These are phyloP conservation scores for Nylanderia fulva DNA, from an alignment of 1,140 invertebrate genomes.

Conservation along the genomic window DNA sequence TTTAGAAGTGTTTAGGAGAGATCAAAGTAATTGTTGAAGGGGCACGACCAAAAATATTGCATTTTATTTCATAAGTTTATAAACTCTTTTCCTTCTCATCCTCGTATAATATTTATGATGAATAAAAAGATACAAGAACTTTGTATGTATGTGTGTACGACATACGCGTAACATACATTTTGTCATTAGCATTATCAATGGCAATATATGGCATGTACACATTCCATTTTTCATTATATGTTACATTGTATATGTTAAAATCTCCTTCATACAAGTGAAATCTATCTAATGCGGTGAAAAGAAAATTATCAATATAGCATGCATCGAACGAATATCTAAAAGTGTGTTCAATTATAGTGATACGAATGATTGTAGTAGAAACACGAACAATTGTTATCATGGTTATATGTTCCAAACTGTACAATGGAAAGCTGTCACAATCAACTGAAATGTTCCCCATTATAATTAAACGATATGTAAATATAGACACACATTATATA, in stretches of 20 bases:
- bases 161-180: constrained; percentile 15
- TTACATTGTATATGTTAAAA: constrained; percentile 36
- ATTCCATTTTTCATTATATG: constrained; percentile 56
- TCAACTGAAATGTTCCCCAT: constrained; percentile 64
- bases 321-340: constrained; percentile 49
- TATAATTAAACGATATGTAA: constrained; percentile 67
- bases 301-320: constrained; percentile 45
- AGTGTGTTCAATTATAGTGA: constrained; percentile 60
- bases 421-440: constrained; percentile 70
- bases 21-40: constrained; percentile 12
- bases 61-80: constrained; percentile 47
- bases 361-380: constrained; percentile 39
- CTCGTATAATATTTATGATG: not conserved
- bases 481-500: constrained; percentile 70
- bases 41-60: constrained; percentile 47
- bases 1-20: constrained; percentile 31
- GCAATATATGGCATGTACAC: constrained; percentile 21
- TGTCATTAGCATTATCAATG: constrained; percentile 38
- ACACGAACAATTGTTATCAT: constrained; percentile 38
- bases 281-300: not conserved
- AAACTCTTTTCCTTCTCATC: not conserved
- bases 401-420: constrained; percentile 63
- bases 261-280: constrained; percentile 6
- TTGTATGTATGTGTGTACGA: not conserved
- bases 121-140: constrained; percentile 14